Percentiles rank a stretch among this genome's conserved stretches.
Evolutionary conservation across 2,797 vertebrate species (phyloP).

Genomic region (Apogon hyalosoma): DNA sequence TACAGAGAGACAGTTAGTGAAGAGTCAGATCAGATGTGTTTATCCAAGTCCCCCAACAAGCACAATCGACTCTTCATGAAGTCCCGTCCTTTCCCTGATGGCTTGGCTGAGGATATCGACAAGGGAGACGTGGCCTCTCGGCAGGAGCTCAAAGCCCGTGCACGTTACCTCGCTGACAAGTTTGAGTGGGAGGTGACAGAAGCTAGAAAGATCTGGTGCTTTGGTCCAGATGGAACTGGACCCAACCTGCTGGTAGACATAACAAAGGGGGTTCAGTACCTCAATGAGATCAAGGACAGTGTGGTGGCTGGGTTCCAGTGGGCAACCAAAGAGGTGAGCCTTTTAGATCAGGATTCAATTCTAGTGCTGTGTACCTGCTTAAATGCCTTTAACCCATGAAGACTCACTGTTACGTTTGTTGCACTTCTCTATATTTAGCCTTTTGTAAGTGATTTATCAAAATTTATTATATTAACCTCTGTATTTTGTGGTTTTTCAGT

Average conservation of each 20-base stretch:
- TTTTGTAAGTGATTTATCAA: no score
- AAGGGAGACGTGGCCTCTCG: slow-evolving; percentile 90
- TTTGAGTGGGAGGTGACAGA: slow-evolving; percentile 95
- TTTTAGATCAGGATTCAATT: no score
- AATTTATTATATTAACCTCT: no score
- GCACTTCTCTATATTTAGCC: no score
- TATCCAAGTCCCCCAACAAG: slow-evolving; percentile 97
- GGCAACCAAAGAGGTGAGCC: slow-evolving; percentile 93
- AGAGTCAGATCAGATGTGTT: slow-evolving; percentile 90
- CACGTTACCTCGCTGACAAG: slow-evolving; percentile 92
- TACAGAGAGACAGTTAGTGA: slow-evolving; percentile 94
- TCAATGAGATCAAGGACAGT: slow-evolving; percentile 98
- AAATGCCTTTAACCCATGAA: no score
- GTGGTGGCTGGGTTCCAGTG: slow-evolving; percentile 98
- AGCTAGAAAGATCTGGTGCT: slow-evolving; percentile 98
- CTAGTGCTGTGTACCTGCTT: no score
- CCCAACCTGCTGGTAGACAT: slow-evolving; percentile 94
- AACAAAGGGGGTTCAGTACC: slow-evolving; percentile 97
- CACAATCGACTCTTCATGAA: slow-evolving; percentile 98
- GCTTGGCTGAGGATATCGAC: slow-evolving; percentile 94
- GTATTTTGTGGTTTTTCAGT: no score
- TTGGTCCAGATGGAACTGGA: slow-evolving; percentile 92
- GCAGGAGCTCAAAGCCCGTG: slow-evolving; percentile 93
- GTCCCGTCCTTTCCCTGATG: slow-evolving; percentile 90
- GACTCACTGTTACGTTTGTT: no score